Base-by-base conservation (phyloP, 2,797 vertebrate species). In the Tokudaia muenninki region DNA sequence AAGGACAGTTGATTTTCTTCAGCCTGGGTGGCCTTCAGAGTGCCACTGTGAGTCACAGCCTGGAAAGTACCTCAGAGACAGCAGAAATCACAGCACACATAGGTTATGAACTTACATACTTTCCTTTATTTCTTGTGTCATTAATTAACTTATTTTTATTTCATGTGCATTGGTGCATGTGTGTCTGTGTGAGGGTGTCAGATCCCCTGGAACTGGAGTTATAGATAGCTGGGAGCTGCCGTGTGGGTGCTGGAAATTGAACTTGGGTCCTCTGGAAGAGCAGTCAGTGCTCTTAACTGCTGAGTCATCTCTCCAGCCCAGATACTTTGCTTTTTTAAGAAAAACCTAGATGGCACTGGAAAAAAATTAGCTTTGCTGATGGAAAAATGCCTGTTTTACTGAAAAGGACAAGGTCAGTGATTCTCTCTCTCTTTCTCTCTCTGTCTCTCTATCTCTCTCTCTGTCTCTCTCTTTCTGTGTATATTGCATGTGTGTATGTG, bases 391-490 rank as follows among this genome's bases (percentile, higher is more conserved):
- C 70, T 70, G 17, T 74, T 89, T 87, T 44, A 47, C 17, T 72
- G 12, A 70, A 97, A 89, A 94, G 55, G 52, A 90, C 74, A 86
- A 93, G 29, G 83, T 16, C 65, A 52, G 10, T 63, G 79, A 67
- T 90, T 37, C 41, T 87, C 70, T 83, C 89, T 63, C 37, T 82
- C 67, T 37, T 9, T 70, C 65, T 63, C 14, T 63, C 61, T 63
- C 41, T 67, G 12, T 67, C 21, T 65, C n/a, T n/a, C n/a, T n/a
- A n/a, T n/a, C n/a, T 37, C 44, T 87, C 72, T 84, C 90, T 63
- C 41, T 83, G 50, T 50, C 70, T 41, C 2, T 37, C 17, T 65
- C 21, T 67, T 29, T 67, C 21, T 65, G 11, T 67, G 11, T 65
- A 4, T 75, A 21, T 75, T 65, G 63, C 4, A 10, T 63, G 24